Percentiles rank a stretch among this genome's conserved stretches.
Conservation (phyloP, 2,888 invertebrate genomes). For the Hyposoter didymator region DNA sequence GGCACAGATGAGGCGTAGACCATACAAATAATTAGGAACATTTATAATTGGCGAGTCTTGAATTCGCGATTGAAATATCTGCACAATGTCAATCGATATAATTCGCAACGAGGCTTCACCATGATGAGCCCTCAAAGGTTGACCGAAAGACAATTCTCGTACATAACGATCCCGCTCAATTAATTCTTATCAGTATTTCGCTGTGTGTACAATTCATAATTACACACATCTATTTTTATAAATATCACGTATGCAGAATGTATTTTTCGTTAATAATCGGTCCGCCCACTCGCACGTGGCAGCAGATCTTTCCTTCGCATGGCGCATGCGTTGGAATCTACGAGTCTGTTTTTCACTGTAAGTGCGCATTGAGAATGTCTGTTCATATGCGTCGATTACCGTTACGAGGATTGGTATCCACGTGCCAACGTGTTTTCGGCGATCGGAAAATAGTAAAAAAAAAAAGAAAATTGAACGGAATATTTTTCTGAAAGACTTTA, state of each 20-base stretch:
- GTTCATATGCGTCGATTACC: background rate
- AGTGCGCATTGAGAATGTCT: background rate
- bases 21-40: background rate
- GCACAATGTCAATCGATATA: background rate
- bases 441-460: background rate
- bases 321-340: slow-evolving; percentile 74
- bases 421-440: background rate
- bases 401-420: background rate
- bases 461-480: too few relatives aligned
- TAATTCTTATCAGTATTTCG: too few relatives aligned
- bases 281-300: slow-evolving; percentile 78
- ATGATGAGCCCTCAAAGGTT: background rate
- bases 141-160: slow-evolving; percentile 31
- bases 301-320: slow-evolving; percentile 77
- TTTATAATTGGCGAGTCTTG: background rate
- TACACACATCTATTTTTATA: too few relatives aligned
- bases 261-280: slow-evolving; percentile 35
- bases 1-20: background rate
- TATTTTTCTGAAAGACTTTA: background rate
- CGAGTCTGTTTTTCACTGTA: background rate
- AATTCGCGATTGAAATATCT: background rate
- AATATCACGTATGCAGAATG: background rate
- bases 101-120: background rate
- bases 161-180: slow-evolving; percentile 31
- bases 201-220: too few relatives aligned